Evolutionary conservation across 2,888 invertebrate species (phyloP).

Genomic region (Lochmaea crataegi): DNA sequence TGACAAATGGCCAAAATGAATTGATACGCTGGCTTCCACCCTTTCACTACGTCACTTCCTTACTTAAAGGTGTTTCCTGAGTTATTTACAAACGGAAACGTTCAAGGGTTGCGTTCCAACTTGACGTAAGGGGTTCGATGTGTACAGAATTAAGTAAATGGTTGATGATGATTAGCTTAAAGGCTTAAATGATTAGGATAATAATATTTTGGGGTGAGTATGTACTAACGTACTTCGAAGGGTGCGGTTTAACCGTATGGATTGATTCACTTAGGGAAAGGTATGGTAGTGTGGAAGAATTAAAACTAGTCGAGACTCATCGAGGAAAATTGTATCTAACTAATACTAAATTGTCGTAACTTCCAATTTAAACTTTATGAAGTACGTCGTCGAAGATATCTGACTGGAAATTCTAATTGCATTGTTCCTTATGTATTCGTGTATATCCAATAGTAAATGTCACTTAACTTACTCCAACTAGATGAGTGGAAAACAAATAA

Average conservation of each 20-base stretch:
- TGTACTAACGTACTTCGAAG: background rate
- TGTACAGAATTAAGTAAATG: constrained; percentile 27
- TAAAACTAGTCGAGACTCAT: background rate
- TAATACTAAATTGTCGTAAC: background rate
- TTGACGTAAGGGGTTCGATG: constrained; percentile 10
- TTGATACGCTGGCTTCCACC: constrained; percentile 4
- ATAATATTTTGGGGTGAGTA: constrained; percentile 21
- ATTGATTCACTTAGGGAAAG: constrained; percentile 1
- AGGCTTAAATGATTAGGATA: constrained; percentile 26
- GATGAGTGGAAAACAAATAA: background rate
- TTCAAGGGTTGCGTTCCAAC: constrained; percentile 10
- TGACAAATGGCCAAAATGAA: constrained; percentile 1
- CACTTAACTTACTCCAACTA: background rate
- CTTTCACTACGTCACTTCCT: background rate
- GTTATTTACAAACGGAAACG: constrained; percentile 17
- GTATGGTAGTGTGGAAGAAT: background rate
- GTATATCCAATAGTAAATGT: background rate
- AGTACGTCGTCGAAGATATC: background rate
- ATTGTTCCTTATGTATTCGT: background rate
- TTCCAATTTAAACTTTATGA: background rate
- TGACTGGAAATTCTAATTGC: background rate
- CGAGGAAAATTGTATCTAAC: background rate
- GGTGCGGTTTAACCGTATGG: constrained; percentile 14
- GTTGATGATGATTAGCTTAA: constrained; percentile 27
- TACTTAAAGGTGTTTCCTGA: constrained; percentile 5